Evolutionary conservation across 1,140 invertebrate species (phyloP).

Genomic region (Carposina sasakii): DNA sequence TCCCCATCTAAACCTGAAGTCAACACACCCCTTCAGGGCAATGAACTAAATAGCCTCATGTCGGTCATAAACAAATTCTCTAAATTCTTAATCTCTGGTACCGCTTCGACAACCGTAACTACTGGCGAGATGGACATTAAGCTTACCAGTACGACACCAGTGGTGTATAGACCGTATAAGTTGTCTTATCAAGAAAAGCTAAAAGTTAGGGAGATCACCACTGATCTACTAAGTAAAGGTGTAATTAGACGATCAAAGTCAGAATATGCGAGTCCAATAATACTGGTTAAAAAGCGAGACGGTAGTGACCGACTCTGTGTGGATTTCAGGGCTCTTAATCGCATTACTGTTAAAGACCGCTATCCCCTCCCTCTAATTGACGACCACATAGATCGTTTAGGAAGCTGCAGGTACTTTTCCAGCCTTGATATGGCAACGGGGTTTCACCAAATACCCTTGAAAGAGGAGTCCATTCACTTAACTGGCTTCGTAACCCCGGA

Average conservation of each 20-base stretch:
- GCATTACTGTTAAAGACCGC: conserved; percentile 34
- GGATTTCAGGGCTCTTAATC: conserved; percentile 47
- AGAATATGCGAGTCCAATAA: conserved; percentile 38
- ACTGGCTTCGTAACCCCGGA: conserved; percentile 55
- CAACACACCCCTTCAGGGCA: conserved; percentile 10
- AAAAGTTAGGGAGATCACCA: conserved; percentile 22
- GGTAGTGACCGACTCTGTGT: conserved; percentile 41
- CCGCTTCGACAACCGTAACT: conserved; percentile 23
- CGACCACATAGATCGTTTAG: no score
- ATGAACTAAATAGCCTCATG: neutral
- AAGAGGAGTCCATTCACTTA: conserved; percentile 38
- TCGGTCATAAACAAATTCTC: conserved; percentile 11
- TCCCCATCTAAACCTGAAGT: neutral
- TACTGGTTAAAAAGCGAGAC: conserved; percentile 48
- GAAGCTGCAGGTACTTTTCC: no score
- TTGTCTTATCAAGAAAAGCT: conserved; percentile 25
- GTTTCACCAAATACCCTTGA: conserved; percentile 44
- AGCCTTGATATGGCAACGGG: conserved; percentile 67
- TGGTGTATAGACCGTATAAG: conserved; percentile 24
- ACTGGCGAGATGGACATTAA: conserved; percentile 20
- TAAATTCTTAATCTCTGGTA: conserved; percentile 23
- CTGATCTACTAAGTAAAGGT: conserved; percentile 24
- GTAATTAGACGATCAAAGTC: conserved; percentile 36
- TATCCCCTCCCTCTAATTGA: conserved; percentile 46
- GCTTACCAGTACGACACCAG: conserved; percentile 14